Evolutionary conservation across 2,888 invertebrate genomes (phyloP).

Genomic region (Nomada fucata): DNA sequence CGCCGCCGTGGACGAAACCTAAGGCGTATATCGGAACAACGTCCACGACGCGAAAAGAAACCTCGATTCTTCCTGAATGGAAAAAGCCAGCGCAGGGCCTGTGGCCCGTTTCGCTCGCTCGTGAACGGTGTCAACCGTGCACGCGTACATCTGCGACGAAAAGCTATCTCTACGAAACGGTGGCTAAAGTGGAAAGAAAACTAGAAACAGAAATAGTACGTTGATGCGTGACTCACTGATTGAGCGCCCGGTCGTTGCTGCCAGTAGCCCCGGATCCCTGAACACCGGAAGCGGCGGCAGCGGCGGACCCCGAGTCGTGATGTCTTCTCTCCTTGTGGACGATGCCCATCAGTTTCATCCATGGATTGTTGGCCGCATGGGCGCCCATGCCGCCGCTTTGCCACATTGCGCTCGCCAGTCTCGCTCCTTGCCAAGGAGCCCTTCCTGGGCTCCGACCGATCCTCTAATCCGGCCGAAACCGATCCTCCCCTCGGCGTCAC

Average conservation of each 20-base stretch:
- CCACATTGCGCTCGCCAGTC: constrained; percentile 88
- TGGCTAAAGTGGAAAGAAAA: neutral
- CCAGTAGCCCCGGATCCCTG: constrained; percentile 84
- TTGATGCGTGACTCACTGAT: constrained; percentile 87
- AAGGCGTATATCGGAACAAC: neutral
- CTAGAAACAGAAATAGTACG: neutral
- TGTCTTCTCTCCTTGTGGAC: constrained; percentile 90
- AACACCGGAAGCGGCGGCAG: constrained; percentile 83
- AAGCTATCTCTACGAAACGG: neutral
- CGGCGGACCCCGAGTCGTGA: constrained; percentile 86
- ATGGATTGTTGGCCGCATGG: constrained; percentile 91
- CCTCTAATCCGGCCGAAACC: constrained; percentile 32
- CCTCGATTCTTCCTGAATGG: constrained; percentile 1
- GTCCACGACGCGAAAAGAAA: neutral
- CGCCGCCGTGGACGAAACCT: neutral
- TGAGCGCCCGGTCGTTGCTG: constrained; percentile 88
- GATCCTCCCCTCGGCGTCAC: constrained; percentile 34
- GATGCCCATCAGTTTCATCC: constrained; percentile 93
- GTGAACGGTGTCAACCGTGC: neutral
- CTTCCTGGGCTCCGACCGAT: constrained; percentile 74
- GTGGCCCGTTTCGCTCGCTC: neutral
- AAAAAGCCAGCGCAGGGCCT: neutral
- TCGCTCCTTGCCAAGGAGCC: constrained; percentile 77
- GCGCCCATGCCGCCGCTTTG: constrained; percentile 91
- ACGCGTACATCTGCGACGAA: neutral